Evolutionary conservation across 2,797 vertebrate species (phyloP).

Genomic region (Alcedo atthis): DNA sequence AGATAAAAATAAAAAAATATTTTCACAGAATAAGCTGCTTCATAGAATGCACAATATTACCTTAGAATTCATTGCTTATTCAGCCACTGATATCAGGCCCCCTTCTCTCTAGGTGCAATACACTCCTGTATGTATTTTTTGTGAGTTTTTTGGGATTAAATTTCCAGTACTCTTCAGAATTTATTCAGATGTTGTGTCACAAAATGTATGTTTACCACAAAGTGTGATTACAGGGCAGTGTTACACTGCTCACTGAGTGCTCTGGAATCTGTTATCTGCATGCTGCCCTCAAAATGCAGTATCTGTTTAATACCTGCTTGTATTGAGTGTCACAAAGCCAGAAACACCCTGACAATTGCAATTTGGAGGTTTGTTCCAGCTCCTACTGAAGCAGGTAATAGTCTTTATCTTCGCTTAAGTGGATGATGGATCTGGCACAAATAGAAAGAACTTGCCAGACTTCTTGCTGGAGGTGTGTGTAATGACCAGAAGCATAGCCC

Average conservation of each 20-base stretch:
- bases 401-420: background rate
- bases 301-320: background rate
- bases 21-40: background rate
- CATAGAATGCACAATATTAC: background rate
- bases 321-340: background rate
- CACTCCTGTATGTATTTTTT: background rate
- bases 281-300: background rate
- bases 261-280: background rate
- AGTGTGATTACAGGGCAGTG: background rate
- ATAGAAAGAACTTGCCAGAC: background rate
- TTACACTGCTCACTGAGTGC: fast-evolving
- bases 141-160: background rate
- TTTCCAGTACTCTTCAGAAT: background rate
- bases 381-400: background rate
- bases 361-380: background rate
- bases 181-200: background rate
- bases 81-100: background rate
- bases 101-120: background rate
- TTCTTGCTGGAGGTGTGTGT: background rate
- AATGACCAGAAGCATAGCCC: background rate
- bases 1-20: background rate
- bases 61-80: background rate
- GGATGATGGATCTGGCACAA: background rate
- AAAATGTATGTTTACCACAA: background rate
- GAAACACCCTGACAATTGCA: background rate